Base-by-base conservation (phyloP, 2,797 vertebrate species). In the Gallinago stenura region DNA sequence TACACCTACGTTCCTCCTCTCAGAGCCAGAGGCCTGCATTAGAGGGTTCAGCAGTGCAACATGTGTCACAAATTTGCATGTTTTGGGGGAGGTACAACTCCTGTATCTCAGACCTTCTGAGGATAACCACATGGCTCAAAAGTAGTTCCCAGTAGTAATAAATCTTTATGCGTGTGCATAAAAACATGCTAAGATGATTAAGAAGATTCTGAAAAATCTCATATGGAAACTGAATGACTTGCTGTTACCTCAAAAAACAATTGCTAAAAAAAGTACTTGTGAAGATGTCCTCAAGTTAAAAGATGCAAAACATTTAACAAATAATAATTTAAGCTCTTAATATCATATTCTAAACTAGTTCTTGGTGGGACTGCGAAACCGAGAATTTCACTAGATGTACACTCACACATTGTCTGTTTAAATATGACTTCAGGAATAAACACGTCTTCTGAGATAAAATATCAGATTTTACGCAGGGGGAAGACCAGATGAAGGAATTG, bases 181-280 rank as follows among this genome's bases (percentile, higher is more conserved):
- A 58, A 80, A 81, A 30, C 41, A n/a, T 19, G 5, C 35, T 51
- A 41, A 79, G 17, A 39, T 3, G 2, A 68, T 53, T 31, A 39
- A 51, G 54, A 62, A 50, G 22, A 21, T 50, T 73, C 20, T 89
- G 78, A 78, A 45, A 82, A 83, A 81, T 48, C 33, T 83, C 35
- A 54, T 4, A 1, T 80, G 61, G 78, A 54, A 97, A 68, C 78
- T 91, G 94, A 93, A 83, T 95, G 66, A 31, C 28, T 96, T 95
- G 70, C 51, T 84, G 45, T 90, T 76, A 69, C 48, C 61, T 88
- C 64, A 78, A 70, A 70, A 96, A 95, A 54, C 10, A 22, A 50
- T 33, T 82, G 39, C 17, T 53, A 33, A 82, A 73, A 60, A 53
- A 70, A 50, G 26, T 60, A 65, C 10, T 64, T 72, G 24, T 12